Base-by-base conservation (phyloP, 2,113 vertebrate genomes). In the Phalacrocorax pelagicus region DNA sequence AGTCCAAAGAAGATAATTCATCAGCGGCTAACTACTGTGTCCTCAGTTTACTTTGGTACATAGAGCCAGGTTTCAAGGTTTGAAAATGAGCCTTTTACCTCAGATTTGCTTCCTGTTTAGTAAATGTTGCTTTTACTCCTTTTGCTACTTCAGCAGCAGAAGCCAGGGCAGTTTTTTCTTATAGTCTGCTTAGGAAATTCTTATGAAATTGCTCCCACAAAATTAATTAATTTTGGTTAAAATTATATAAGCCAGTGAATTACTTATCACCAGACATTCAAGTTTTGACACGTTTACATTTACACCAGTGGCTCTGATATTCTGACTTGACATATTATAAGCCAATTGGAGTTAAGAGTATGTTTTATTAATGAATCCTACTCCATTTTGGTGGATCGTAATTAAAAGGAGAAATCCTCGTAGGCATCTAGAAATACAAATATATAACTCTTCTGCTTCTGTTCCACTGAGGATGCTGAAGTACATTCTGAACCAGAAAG, bases 21-120 rank as follows among this genome's bases (percentile, higher is more conserved):
- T 0, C 1, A 59, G 38, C 0, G 0, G 24, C 24, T 58, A 63
- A 54, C 36, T 46, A 38, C 8, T 22, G 15, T 18, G 20, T 73
- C 63, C 66, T 61, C 26, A 27, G 23, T 69, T 84, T 61, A 22
- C 15, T 70, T 63, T 38, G 23, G 34, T 49, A 36, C 30, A 3
- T 15, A 69, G 21, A 88, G 22, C 36, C 40, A 62, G 18, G 13
- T 65, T 80, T 32, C 4, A 12, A 74, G 47, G 54, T 23, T 71
- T 72, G 73, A 75, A 85, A 85, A 75, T 12, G 20, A 94, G 8
- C 15, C 29, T 47, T 51, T 73, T 71, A n/a, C 47, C 55, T 58
- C 1, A 7, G 22, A 12, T 82, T 87, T 87, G 6, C 30, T 61
- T 86, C 29, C 36, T 55, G 24, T 59, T 75, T 65, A 36, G 30